phyloP scores from a whole-genome alignment of 2,797 vertebrate genomes.

The Parambassis ranga region DNA sequence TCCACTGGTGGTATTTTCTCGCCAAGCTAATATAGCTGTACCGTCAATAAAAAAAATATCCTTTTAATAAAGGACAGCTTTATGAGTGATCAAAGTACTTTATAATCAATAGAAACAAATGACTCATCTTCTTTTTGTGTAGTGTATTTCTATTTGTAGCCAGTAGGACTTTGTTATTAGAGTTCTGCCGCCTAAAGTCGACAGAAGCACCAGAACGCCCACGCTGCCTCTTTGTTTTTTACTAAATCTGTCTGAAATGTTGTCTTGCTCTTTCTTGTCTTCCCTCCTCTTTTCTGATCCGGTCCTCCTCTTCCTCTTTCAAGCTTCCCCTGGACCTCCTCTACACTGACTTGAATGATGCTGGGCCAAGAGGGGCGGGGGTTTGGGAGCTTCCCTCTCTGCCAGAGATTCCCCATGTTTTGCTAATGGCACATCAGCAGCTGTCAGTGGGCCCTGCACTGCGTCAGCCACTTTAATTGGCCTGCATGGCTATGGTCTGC shows the following conservation, averaged over 20 bases:
- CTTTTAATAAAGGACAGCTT: no score
- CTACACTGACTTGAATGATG: background rate
- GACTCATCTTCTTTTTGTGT: background rate
- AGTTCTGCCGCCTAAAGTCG: background rate
- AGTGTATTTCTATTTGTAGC: slow-evolving; percentile 23
- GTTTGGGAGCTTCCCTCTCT: slow-evolving; percentile 1
- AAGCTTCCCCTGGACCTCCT: background rate
- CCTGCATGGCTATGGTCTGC: slow-evolving; percentile 57
- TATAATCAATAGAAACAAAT: no score
- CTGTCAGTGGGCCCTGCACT: slow-evolving; percentile 66
- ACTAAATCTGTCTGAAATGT: slow-evolving; percentile 31
- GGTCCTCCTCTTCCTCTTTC: background rate
- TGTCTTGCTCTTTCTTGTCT: background rate
- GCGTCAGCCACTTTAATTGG: slow-evolving; percentile 75
- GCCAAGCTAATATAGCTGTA: no score
- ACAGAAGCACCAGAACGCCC: slow-evolving; percentile 9
- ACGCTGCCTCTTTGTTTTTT: slow-evolving; percentile 27
- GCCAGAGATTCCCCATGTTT: slow-evolving; percentile 39
- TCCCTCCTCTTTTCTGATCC: background rate
- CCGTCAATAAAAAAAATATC: no score
- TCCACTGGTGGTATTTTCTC: no score
- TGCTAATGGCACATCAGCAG: slow-evolving; percentile 57
- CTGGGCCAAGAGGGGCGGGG: background rate
- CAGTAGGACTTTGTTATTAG: slow-evolving; percentile 5
- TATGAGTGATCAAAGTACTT: background rate